These are phyloP conservation scores for Zaprionus nigranus DNA, from an alignment of 1,140 invertebrate species.

Conservation along the genomic window DNA sequence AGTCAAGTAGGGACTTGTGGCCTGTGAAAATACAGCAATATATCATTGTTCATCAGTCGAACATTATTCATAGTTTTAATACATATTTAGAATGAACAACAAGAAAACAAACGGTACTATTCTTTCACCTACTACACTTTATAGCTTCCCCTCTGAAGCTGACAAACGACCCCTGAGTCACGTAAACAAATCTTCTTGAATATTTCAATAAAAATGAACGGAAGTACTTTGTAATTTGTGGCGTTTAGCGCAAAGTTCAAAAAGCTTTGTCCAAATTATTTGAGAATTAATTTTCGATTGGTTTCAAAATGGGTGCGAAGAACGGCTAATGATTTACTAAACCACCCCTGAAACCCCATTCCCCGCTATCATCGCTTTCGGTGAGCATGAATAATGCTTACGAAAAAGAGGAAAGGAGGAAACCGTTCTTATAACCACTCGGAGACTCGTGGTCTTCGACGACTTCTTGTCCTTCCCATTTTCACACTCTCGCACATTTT, in stretches of 20 bases:
- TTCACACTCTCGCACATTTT: slow-evolving; percentile 65
- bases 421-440: slow-evolving; percentile 24
- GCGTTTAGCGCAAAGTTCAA: slow-evolving; percentile 55
- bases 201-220: neutral
- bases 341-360: neutral
- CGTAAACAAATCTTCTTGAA: slow-evolving; percentile 2
- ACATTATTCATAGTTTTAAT: neutral
- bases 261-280: slow-evolving; percentile 71
- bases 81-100: neutral
- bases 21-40: slow-evolving; percentile 85
- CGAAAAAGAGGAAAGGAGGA: slow-evolving; percentile 14
- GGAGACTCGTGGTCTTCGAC: neutral
- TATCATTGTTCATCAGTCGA: neutral
- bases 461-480: slow-evolving; percentile 42
- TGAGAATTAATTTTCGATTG: slow-evolving; percentile 80
- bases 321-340: slow-evolving; percentile 5
- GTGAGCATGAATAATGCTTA: slow-evolving; percentile 70
- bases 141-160: no score
- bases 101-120: neutral
- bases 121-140: no score
- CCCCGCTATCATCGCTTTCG: neutral
- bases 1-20: slow-evolving; percentile 94
- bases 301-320: slow-evolving; percentile 48
- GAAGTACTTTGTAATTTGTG: neutral
- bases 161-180: neutral